Conservation (phyloP, 2,797 vertebrate genomes). For the Lophius americanus region DNA sequence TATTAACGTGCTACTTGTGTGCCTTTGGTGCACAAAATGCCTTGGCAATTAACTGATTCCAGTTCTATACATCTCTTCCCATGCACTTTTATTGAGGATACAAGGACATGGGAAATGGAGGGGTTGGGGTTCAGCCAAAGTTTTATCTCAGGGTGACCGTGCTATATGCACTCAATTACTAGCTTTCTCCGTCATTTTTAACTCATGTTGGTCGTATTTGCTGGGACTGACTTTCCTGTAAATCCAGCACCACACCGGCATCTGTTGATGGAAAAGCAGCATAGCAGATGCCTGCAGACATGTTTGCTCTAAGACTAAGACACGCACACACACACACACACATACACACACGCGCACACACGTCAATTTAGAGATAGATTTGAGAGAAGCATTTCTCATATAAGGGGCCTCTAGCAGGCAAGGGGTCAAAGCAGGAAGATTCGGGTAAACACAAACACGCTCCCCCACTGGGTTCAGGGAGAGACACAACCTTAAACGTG, state of each 20-base stretch:
- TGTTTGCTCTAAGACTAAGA: background rate
- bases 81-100: slow-evolving; percentile 54
- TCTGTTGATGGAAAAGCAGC: slow-evolving; percentile 75
- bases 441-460: slow-evolving; percentile 3
- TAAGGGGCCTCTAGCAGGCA: slow-evolving; percentile 28
- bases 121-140: slow-evolving; percentile 59
- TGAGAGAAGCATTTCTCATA: slow-evolving; percentile 32
- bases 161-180: slow-evolving; percentile 54
- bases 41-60: slow-evolving; percentile 33
- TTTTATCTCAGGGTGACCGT: slow-evolving; percentile 58
- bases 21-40: slow-evolving; percentile 33
- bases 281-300: slow-evolving; percentile 43
- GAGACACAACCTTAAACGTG: slow-evolving; percentile 12
- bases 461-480: background rate
- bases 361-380: slow-evolving; percentile 33
- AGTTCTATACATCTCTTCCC: slow-evolving; percentile 35
- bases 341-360: slow-evolving; percentile 20
- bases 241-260: slow-evolving; percentile 75
- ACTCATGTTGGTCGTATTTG: slow-evolving; percentile 57
- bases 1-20: slow-evolving; percentile 58
- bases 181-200: slow-evolving; percentile 46
- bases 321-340: background rate
- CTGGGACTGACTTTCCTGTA: slow-evolving; percentile 27
- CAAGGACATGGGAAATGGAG: slow-evolving; percentile 60
- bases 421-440: slow-evolving; percentile 35